These are phyloP conservation scores for Cephalopterus ornatus DNA, from an alignment of 2,113 vertebrate species.

Conservation along the genomic window DNA sequence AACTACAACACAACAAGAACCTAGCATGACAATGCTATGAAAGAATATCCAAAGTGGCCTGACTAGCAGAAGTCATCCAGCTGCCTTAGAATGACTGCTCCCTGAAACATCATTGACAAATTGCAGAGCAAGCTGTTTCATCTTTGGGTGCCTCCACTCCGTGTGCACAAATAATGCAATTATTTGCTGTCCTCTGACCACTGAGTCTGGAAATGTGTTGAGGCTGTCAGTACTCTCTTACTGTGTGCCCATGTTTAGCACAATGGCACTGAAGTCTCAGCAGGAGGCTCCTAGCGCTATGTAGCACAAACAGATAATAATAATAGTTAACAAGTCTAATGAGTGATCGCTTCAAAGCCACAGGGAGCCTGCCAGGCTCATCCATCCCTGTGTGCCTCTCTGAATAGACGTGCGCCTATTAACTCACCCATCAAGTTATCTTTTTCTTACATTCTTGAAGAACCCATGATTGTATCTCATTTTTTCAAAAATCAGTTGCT, in stretches of 20 bases:
- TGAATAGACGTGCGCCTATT: not conserved
- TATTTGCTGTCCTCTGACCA: not conserved
- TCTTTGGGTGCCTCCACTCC: not conserved
- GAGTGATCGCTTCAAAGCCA: not conserved
- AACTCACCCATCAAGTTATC: not conserved
- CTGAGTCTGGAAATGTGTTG: not conserved
- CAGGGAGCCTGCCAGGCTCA: not conserved
- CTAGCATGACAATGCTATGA: rapidly evolving
- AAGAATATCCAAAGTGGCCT: not conserved
- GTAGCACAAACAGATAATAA: not conserved
- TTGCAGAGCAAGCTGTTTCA: not conserved
- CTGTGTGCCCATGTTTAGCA: not conserved
- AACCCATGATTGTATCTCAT: not conserved
- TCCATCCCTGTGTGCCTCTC: not conserved
- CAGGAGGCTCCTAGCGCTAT: not conserved
- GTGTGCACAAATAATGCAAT: not conserved
- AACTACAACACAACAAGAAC: not conserved
- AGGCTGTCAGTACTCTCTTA: not conserved
- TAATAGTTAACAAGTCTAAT: not conserved
- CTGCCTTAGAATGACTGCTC: not conserved
- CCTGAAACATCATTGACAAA: not conserved
- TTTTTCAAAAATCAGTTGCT: not conserved
- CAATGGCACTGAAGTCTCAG: not conserved
- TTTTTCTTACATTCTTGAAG: not conserved
- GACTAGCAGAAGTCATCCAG: not conserved